A percentile compares a stretch with the other conserved stretches of the same genome.
Conservation (phyloP, 2,797 vertebrate genomes). For the Ptychobarbus kaznakovi region DNA sequence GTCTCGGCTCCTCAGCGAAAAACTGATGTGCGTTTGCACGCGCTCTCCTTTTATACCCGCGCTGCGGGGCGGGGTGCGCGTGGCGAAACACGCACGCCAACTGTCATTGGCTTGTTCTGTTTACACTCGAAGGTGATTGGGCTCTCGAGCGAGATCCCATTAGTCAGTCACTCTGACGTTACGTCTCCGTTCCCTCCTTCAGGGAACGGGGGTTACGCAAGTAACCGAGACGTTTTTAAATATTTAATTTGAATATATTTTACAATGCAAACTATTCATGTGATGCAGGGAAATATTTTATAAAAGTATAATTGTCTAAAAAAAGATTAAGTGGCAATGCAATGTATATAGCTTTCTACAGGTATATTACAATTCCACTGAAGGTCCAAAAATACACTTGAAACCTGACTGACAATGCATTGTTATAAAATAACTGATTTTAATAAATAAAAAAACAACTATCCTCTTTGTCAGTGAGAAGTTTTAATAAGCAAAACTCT, state of each 20-base stretch:
- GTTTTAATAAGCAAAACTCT: not conserved
- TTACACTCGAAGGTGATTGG: too few species aligned
- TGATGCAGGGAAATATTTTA: not conserved
- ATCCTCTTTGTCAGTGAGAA: not conserved
- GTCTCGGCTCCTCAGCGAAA: too few species aligned
- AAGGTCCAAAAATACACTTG: not conserved
- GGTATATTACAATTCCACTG: not conserved
- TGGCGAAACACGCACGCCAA: too few species aligned
- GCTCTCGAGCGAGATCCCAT: too few species aligned
- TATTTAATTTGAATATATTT: not conserved
- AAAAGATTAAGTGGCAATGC: not conserved
- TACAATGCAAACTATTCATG: not conserved
- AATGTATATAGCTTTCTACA: not conserved
- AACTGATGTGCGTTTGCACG: too few species aligned
- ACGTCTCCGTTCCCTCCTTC: too few species aligned
- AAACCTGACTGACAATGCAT: not conserved
- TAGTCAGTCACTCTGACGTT: too few species aligned
- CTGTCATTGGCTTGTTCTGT: too few species aligned
- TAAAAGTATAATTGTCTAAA: not conserved
- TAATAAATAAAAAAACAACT: rapidly evolving
- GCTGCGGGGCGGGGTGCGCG: too few species aligned
- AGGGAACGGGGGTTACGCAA: too few species aligned
- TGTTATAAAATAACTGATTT: not conserved
- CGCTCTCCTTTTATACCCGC: too few species aligned
- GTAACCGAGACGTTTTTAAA: too few species aligned